phyloP scores from a whole-genome alignment of 2,113 vertebrate species.

The Poeciliopsis turrubarensis region DNA sequence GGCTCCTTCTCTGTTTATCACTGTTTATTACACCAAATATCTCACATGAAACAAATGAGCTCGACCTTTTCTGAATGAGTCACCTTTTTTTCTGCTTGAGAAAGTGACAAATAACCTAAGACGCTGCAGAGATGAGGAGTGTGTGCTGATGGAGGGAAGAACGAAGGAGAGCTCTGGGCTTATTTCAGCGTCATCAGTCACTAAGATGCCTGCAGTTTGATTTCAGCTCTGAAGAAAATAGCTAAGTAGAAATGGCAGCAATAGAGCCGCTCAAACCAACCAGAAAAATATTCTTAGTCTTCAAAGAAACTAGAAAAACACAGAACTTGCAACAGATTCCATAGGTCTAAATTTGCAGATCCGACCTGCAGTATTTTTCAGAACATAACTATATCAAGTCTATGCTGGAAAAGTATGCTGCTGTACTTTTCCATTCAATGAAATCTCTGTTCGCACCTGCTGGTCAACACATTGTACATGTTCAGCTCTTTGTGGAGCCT shows the following conservation, averaged over 20 bases:
- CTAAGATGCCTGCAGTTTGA: conserved; percentile 7
- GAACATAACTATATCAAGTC: background rate
- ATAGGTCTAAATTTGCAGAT: background rate
- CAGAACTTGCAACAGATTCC: background rate
- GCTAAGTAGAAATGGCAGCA: background rate
- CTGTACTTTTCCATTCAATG: background rate
- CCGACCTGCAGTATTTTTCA: background rate
- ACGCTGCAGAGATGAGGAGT: conserved; percentile 25
- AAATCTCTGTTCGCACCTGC: background rate
- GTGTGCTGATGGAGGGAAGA: conserved; percentile 15
- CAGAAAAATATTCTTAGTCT: background rate
- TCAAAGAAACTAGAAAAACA: background rate
- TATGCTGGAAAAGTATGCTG: background rate
- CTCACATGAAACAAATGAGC: conserved; percentile 59
- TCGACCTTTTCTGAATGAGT: conserved; percentile 50
- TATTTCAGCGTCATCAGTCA: conserved; percentile 28
- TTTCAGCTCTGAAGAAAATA: conserved; percentile 12
- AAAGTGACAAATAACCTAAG: conserved; percentile 43
- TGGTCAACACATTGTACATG: background rate
- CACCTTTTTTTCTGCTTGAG: conserved; percentile 18
- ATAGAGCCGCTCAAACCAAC: background rate
- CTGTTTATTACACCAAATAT: conserved; percentile 53
- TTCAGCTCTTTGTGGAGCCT: conserved; percentile 9
- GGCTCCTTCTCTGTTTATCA: conserved; percentile 38
- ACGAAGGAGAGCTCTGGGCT: conserved; percentile 1